phyloP scores from a whole-genome alignment of 2,888 invertebrate genomes.

The Thelaira solivaga region DNA sequence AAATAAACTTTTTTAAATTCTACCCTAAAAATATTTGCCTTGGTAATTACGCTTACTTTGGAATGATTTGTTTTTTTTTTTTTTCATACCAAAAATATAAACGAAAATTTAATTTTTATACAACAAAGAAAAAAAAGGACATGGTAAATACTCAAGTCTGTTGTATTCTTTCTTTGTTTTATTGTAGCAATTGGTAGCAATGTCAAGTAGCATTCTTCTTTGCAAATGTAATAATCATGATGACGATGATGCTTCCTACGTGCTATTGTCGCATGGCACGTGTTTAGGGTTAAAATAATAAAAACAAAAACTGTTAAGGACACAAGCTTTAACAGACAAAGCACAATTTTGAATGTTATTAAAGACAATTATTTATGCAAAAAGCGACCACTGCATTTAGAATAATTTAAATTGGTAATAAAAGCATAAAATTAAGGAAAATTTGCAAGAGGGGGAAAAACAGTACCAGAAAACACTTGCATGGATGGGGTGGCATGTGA shows the following conservation, averaged over 20 bases:
- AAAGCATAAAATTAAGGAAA: not conserved
- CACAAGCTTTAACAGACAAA: not conserved
- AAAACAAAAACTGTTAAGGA: conserved; percentile 9
- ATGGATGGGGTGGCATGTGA: not conserved
- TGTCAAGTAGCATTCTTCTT: not conserved
- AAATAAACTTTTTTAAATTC: conserved; percentile 16
- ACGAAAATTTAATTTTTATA: not conserved
- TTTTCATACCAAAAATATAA: not conserved
- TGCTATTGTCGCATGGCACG: conserved; percentile 48
- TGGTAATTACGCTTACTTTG: conserved; percentile 6
- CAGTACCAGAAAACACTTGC: not conserved
- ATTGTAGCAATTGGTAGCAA: not conserved
- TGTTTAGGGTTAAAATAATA: conserved; percentile 42
- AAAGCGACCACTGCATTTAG: conserved; percentile 17
- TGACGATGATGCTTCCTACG: conserved; percentile 57
- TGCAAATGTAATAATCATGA: not conserved
- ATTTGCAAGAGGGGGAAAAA: not conserved
- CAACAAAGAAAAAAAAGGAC: not conserved
- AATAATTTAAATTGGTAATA: conserved; percentile 25
- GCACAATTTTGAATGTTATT: conserved; percentile 36
- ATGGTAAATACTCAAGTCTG: not conserved
- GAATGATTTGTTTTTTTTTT: not conserved
- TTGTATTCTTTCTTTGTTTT: not conserved
- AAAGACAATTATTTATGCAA: conserved; percentile 47
- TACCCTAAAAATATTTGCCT: not conserved